These are phyloP conservation scores for Cavia porcellus DNA, from an alignment of 2,113 vertebrate genomes.

Conservation along the genomic window DNA sequence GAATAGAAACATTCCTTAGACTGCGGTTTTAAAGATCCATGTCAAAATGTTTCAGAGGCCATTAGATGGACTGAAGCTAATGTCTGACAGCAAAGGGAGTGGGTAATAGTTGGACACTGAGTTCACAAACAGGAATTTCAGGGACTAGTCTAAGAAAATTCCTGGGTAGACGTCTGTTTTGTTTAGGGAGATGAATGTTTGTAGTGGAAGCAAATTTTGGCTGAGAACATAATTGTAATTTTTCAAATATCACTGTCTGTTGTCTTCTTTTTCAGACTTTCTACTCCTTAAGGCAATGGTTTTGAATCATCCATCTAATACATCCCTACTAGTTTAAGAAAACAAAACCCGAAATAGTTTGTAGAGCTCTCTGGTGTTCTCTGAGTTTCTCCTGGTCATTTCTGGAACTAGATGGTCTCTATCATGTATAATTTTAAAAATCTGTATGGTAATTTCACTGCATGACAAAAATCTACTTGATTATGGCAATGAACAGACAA, in stretches of 20 bases:
- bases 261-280: not conserved
- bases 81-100: not conserved
- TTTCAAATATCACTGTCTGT: not conserved
- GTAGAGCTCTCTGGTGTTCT: not conserved
- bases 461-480: not conserved
- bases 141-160: not conserved
- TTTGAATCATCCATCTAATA: not conserved
- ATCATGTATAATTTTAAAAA: not conserved
- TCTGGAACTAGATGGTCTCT: not conserved
- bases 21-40: not conserved
- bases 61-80: not conserved
- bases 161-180: not conserved
- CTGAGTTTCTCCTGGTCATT: not conserved
- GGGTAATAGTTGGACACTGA: not conserved
- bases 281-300: not conserved
- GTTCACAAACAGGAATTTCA: not conserved
- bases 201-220: not conserved
- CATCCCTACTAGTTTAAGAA: not conserved
- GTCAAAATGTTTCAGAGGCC: not conserved
- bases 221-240: not conserved
- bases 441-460: not conserved
- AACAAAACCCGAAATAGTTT: conserved; percentile 41
- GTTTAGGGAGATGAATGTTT: not conserved
- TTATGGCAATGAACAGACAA: not conserved
- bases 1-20: not conserved